Percentiles rank a stretch among this genome's conserved stretches.
Evolutionary conservation across 2,113 vertebrate genomes (phyloP).

Genomic region (Paratilapia polleni): DNA sequence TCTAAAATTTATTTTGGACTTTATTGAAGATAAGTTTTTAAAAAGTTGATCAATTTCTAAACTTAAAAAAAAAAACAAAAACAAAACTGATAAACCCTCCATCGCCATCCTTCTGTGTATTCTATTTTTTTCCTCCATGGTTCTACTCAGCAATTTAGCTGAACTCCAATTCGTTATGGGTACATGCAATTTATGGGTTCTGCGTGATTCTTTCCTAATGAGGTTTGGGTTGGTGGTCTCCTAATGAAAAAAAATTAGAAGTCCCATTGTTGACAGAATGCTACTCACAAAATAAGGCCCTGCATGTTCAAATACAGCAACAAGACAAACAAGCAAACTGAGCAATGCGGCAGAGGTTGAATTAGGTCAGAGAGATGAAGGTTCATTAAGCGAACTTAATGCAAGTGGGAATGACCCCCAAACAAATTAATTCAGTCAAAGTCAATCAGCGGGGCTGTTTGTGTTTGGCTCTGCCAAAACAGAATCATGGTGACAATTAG

Average conservation of each 20-base stretch:
- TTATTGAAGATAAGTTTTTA: too few relatives aligned
- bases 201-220: slow-evolving; percentile 55
- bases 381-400: slow-evolving; percentile 44
- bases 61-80: not conserved
- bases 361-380: slow-evolving; percentile 58
- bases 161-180: slow-evolving; percentile 7
- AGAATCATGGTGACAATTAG: slow-evolving; percentile 47
- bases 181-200: slow-evolving; percentile 5
- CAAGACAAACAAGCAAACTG: slow-evolving; percentile 45
- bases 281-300: slow-evolving; percentile 50
- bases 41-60: not conserved
- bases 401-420: slow-evolving; percentile 22
- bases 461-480: slow-evolving; percentile 35
- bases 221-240: slow-evolving; percentile 46
- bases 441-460: slow-evolving; percentile 60
- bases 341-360: slow-evolving; percentile 45
- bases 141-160: not conserved
- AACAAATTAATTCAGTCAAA: slow-evolving; percentile 62
- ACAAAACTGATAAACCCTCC: too few relatives aligned
- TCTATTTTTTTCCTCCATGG: not conserved
- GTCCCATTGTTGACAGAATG: slow-evolving; percentile 39
- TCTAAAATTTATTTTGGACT: not conserved
- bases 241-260: slow-evolving; percentile 26
- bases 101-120: not conserved
- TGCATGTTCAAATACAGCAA: slow-evolving; percentile 32